phyloP scores from a whole-genome alignment of 2,797 vertebrate species.

The Sebastiscus tertius region DNA sequence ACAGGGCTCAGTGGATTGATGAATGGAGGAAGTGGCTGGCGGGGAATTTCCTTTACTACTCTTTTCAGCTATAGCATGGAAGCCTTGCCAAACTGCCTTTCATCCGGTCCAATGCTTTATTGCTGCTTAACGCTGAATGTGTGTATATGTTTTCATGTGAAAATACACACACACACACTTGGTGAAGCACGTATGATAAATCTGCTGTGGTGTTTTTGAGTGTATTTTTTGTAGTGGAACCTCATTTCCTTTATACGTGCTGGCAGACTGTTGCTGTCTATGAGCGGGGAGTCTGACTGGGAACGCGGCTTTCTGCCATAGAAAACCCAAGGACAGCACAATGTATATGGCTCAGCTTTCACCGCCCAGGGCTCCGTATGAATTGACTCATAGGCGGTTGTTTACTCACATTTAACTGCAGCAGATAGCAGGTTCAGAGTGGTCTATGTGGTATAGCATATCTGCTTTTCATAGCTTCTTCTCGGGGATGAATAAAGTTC shows the following conservation, averaged over 20 bases:
- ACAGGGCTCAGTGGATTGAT: constrained; percentile 57
- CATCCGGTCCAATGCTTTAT: constrained; percentile 35
- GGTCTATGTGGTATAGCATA: not conserved
- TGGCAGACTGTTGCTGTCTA: constrained; percentile 24
- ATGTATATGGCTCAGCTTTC: constrained; percentile 46
- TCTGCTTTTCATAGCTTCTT: constrained; percentile 14
- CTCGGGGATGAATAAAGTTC: not conserved
- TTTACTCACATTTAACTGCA: constrained; percentile 53
- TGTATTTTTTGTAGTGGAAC: constrained; percentile 21
- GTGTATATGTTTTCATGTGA: constrained; percentile 11
- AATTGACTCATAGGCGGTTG: constrained; percentile 53
- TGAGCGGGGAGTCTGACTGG: constrained; percentile 29
- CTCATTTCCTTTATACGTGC: constrained; percentile 18
- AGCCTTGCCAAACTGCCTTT: constrained; percentile 56
- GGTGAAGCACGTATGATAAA: constrained; percentile 16
- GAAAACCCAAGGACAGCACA: constrained; percentile 38
- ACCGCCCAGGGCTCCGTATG: constrained; percentile 36
- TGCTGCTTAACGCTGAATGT: constrained; percentile 21
- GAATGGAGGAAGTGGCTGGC: constrained; percentile 56
- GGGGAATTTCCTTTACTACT: constrained; percentile 56
- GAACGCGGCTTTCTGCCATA: constrained; percentile 36
- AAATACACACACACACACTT: not conserved
- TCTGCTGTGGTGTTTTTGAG: constrained; percentile 33
- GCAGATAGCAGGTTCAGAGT: constrained; percentile 31
- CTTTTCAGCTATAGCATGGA: constrained; percentile 34